Base-by-base conservation (phyloP, 2,113 vertebrate species). In the Neotoma lepida region DNA sequence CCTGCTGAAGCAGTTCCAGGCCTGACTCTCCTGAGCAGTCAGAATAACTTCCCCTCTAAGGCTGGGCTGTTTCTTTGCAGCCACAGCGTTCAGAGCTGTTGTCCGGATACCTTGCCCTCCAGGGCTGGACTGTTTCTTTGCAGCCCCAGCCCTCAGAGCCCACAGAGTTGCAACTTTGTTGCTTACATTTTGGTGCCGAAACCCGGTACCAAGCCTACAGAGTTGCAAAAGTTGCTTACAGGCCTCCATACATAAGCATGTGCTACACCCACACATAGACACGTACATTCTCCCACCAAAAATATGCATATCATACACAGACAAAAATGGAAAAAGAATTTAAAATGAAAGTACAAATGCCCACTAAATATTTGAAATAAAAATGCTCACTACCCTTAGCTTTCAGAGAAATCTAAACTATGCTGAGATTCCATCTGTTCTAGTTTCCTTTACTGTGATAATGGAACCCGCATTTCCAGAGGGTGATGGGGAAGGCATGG, bases 181-280 rank as follows among this genome's bases (percentile, higher is more conserved):
- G n/a, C n/a, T n/a, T n/a, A n/a, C n/a, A n/a, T n/a, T n/a, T n/a
- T n/a, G n/a, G n/a, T n/a, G n/a, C n/a, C n/a, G n/a, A n/a, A n/a
- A n/a, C n/a, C n/a, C n/a, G n/a, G n/a, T n/a, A n/a, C n/a, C n/a
- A n/a, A n/a, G n/a, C n/a, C n/a, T n/a, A n/a, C n/a, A n/a, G n/a
- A n/a, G n/a, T n/a, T n/a, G n/a, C n/a, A n/a, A n/a, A n/a, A n/a
- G n/a, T n/a, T n/a, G n/a, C n/a, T n/a, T n/a, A n/a, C n/a, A n/a
- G n/a, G n/a, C n/a, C 9, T 78, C 49, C 76, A 51, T 17, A 51
- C 17, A 33, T 20, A 78, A 78, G 35, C 46, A 10, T 78, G 44
- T 30, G 44, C 1, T 14, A 0, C 14, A 3, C 56, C 1, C 26
- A 9, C 14, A 39, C 39, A 64, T 5, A 0, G 2, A 44, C 46